Percentiles rank a stretch among this genome's conserved stretches.
Conservation (phyloP, 2,797 vertebrate species). For the Acrocephalus scirpaceus region DNA sequence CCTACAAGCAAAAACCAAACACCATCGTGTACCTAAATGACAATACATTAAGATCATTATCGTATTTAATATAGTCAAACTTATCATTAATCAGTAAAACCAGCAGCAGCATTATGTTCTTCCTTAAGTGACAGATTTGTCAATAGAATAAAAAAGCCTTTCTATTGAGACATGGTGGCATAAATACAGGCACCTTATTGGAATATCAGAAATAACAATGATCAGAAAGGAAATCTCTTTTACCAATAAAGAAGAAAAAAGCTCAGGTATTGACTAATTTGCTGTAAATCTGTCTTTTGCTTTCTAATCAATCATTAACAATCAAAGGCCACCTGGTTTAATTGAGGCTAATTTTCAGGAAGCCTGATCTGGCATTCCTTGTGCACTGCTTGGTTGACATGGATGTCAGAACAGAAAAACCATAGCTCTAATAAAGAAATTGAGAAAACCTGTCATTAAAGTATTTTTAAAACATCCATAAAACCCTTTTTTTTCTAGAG, state of each 20-base stretch:
- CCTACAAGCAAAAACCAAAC: background rate
- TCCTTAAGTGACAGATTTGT: background rate
- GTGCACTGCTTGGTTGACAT: background rate
- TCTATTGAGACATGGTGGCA: background rate
- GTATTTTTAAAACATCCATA: background rate
- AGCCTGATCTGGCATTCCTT: background rate
- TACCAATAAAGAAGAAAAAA: background rate
- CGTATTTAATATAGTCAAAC: background rate
- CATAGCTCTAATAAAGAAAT: background rate
- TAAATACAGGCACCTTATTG: background rate
- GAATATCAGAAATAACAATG: background rate
- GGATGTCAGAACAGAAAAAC: background rate
- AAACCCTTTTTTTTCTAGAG: background rate
- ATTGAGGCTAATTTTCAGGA: slow-evolving; percentile 26
- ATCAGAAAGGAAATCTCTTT: background rate
- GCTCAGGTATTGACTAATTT: background rate
- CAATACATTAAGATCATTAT: slow-evolving; percentile 29
- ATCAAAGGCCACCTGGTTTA: slow-evolving; percentile 41
- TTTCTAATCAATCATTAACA: slow-evolving; percentile 27
- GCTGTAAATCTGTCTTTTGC: slow-evolving; percentile 42
- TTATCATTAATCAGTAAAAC: background rate
- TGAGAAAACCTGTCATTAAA: background rate
- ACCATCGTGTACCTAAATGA: background rate
- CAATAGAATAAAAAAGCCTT: background rate
- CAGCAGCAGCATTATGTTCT: background rate